Conservation (phyloP, 2,797 vertebrate genomes). For the Cossypha dichroa region DNA sequence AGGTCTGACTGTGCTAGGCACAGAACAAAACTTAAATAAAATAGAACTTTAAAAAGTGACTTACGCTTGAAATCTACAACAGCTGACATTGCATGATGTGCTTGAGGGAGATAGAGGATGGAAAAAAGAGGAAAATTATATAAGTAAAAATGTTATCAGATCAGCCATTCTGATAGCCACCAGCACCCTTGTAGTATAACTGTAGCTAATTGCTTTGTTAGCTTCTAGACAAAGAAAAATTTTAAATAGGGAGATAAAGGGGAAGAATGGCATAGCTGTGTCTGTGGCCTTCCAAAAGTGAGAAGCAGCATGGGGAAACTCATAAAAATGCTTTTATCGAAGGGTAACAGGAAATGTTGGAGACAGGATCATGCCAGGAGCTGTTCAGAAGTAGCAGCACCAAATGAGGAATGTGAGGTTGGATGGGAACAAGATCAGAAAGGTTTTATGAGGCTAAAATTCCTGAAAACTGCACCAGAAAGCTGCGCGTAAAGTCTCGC, state of each 20-base stretch:
- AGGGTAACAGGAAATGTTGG: not conserved
- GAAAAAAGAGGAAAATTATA: not conserved
- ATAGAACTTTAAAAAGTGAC: not conserved
- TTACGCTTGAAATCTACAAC: not conserved
- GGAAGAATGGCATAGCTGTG: not conserved
- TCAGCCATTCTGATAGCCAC: not conserved
- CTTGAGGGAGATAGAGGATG: not conserved
- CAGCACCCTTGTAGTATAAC: not conserved
- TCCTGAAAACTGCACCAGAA: not conserved
- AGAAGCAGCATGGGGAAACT: not conserved
- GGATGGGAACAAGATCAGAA: not conserved
- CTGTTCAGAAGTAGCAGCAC: not conserved
- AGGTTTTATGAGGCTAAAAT: not conserved
- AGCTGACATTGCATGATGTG: not conserved
- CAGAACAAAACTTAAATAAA: not conserved
- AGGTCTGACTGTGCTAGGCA: not conserved
- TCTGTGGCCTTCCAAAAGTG: not conserved
- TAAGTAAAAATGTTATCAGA: not conserved
- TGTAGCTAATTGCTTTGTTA: not conserved
- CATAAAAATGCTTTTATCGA: rapidly evolving
- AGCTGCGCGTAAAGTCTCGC: rapidly evolving
- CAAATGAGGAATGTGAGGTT: not conserved
- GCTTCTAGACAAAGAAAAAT: not conserved
- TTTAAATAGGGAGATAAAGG: not conserved
- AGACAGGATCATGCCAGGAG: rapidly evolving